Base-by-base conservation (phyloP, 2,113 vertebrate genomes). In the Geococcyx californianus region DNA sequence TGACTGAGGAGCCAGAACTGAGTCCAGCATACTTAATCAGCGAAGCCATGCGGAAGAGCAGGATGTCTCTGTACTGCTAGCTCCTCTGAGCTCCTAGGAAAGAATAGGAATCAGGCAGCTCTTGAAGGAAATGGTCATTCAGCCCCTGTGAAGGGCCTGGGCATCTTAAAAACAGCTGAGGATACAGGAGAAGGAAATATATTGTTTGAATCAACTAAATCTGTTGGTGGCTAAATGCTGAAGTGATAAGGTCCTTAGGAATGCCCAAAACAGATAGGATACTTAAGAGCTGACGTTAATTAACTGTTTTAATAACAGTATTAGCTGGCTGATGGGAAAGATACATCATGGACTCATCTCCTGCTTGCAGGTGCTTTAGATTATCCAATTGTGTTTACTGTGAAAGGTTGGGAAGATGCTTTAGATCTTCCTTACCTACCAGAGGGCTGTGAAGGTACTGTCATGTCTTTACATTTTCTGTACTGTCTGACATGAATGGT, bases 51-150 rank as follows among this genome's bases (percentile, higher is more conserved):
- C 97, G 99, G 63, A 97, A 99, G 49, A 99, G 99, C 97, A 97
- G 99, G 94, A 99, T 99, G 99, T 99, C 99, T 16, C 98, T 99
- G 38, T 99, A 99, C 97, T 99, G 99, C 97, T 99, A 99, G 97
- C 96, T 96, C 91, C 84, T 83, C 64, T 82, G 64, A 60, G 83
- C 84, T 93, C 55, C 69, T 83, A 34, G 54, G 87, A 84, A 28
- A 56, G 59, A 64, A 68, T 26, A 49, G 76, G 79, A 85, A 82
- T 49, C 62, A 67, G 63, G 31, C 62, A 93, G 94, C 89, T 96
- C 93, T 91, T 80, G 47, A 78, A 87, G 80, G 54, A 96, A 75
- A 60, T 51, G 84, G 91, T 79, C 72, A 80, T 70, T 75, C 63
- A 84, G 79, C n/a, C 59, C 82, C 44, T 81, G 13, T 62, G 82